Evolutionary conservation across 2,888 invertebrate genomes (phyloP), one percentile per base, ranked within the genome.

Genomic region (Gibbula magus): DNA sequence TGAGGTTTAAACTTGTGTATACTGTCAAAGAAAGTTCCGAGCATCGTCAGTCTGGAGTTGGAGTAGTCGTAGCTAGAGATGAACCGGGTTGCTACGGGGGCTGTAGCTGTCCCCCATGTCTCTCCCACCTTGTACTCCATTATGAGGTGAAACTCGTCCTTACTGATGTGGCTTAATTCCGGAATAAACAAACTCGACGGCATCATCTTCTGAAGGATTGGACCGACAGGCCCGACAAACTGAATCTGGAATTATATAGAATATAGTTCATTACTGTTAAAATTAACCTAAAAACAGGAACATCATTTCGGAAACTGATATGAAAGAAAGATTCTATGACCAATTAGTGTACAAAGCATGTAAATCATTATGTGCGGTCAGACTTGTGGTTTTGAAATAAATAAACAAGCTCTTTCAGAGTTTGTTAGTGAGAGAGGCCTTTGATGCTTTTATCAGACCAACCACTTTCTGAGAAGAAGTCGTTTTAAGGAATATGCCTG

Each of bases 71-170:
- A 91, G 75, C 93, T 92, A 22, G 92, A 92, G 81, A 94, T 93
- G 86, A 93, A 94, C 29, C 94, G 85, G 78, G 90, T 93, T 53
- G 93, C 93, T 22, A 92, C 91, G 0, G 93, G 93, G 0, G 93
- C 88, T 16, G 89, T 89, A 79, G 89, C 83, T 67, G 89, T 86
- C 2, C 92, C 93, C 89, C 93, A 92, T 25, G 86, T 88, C 66
- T 93, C 93, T 52, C 92, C 92, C 45, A 92, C 91, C 79, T 92
- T 90, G 83, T 93, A 93, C 84, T 94, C 94, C 90, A 94, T 88
- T 80, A 94, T 93, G 5, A 94, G 90, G 86, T 94, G 94, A 16
- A 93, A 86, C 84, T 93, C 94, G 84, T 94, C 94, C 75, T 89
- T 84, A 13, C 84, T 67, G n/a, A 89, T 87, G 39, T 86, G 79